Conservation (phyloP, 2,797 vertebrate genomes). For the Lepus townsendii region DNA sequence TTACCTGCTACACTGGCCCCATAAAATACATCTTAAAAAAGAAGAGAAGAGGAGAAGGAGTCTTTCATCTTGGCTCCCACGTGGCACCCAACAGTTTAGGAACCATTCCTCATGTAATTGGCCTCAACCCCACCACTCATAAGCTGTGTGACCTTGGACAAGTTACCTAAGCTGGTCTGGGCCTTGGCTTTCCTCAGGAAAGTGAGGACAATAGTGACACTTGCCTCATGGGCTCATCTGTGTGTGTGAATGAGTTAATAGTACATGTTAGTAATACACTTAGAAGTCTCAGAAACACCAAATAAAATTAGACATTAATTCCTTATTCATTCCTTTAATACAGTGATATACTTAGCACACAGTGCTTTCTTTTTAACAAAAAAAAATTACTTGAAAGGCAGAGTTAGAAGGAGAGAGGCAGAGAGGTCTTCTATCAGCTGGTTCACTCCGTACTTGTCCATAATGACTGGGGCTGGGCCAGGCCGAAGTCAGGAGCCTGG, state of each 20-base stretch:
- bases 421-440: no score
- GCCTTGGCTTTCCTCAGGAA: conserved; percentile 6
- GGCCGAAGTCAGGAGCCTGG: no score
- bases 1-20: no score
- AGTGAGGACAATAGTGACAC: background rate
- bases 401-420: no score
- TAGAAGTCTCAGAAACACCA: conserved; percentile 35
- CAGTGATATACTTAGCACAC: background rate
- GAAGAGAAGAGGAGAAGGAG: background rate
- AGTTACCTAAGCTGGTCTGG: conserved; percentile 31
- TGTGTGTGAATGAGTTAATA: background rate
- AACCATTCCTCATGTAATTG: background rate
- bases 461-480: no score
- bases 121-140: background rate
- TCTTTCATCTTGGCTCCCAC: background rate
- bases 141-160: background rate
- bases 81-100: background rate
- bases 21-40: no score
- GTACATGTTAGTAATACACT: background rate
- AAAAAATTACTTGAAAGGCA: no score
- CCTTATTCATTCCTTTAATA: background rate
- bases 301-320: conserved; percentile 7
- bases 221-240: background rate
- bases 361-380: background rate
- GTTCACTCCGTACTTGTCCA: no score